phyloP scores from a whole-genome alignment of 2,797 vertebrate species.

The Salmo trutta region DNA sequence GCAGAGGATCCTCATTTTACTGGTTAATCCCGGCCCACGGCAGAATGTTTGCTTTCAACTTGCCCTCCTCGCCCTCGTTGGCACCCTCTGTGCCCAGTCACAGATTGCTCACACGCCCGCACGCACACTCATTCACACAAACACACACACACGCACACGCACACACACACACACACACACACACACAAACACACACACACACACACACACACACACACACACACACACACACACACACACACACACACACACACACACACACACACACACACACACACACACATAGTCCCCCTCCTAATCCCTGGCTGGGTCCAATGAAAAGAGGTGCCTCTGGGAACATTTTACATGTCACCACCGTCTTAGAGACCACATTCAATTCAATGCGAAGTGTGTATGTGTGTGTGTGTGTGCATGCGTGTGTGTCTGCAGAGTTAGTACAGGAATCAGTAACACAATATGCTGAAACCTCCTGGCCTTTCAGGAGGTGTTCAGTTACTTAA shows the following conservation, averaged over 20 bases:
- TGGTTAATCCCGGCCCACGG: constrained; percentile 78
- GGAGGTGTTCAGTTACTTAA: constrained; percentile 28
- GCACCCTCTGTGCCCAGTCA: constrained; percentile 46
- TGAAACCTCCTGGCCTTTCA: constrained; percentile 1
- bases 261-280: constrained; percentile 22
- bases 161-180: neutral
- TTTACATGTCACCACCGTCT: constrained; percentile 56
- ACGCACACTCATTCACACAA: constrained; percentile 3
- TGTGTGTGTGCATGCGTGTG: neutral
- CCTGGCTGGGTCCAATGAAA: constrained; percentile 9
- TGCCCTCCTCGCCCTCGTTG: constrained; percentile 34
- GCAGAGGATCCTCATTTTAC: constrained; percentile 81
- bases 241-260: constrained; percentile 13
- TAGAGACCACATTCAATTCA: constrained; percentile 41
- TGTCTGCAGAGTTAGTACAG: neutral
- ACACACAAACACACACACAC: neutral
- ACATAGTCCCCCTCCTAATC: neutral
- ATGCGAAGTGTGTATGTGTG: neutral
- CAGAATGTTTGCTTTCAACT: constrained; percentile 56
- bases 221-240: constrained; percentile 26
- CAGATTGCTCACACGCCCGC: constrained; percentile 15
- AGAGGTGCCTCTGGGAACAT: constrained; percentile 47
- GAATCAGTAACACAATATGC: constrained; percentile 8
- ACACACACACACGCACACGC: constrained; percentile 9
- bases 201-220: constrained; percentile 22